A percentile compares a stretch with the other conserved stretches of the same genome.
These are phyloP conservation scores for Poeciliopsis infans DNA, from an alignment of 2,797 vertebrate species.

Conservation along the genomic window DNA sequence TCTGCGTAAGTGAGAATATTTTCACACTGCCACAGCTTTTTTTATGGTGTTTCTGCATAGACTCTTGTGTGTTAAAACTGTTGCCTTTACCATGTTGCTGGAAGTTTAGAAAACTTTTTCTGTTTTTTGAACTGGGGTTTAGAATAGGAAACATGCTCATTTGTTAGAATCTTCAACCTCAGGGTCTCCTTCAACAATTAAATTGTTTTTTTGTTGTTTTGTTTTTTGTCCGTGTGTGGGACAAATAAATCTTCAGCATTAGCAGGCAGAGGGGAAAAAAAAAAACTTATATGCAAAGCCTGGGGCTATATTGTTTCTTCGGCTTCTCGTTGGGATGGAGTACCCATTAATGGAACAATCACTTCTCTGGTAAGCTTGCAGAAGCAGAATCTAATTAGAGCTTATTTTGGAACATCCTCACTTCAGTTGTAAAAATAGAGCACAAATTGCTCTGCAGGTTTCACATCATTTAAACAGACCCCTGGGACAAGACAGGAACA, in stretches of 20 bases:
- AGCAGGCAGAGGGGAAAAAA: slow-evolving; percentile 1
- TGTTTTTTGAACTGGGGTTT: slow-evolving; percentile 28
- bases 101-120: neutral
- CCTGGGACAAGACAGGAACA: slow-evolving; percentile 28
- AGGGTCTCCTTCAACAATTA: slow-evolving; percentile 55
- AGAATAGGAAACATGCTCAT: slow-evolving; percentile 50
- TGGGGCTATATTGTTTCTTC: slow-evolving; percentile 53
- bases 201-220: slow-evolving; percentile 44
- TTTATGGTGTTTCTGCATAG: slow-evolving; percentile 55
- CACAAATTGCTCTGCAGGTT: slow-evolving; percentile 47
- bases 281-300: slow-evolving; percentile 35
- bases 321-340: slow-evolving; percentile 55
- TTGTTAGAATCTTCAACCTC: slow-evolving; percentile 54
- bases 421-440: slow-evolving; percentile 46
- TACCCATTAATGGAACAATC: slow-evolving; percentile 70
- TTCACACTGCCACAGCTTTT: slow-evolving; percentile 22
- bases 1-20: neutral
- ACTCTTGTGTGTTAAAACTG: slow-evolving; percentile 53
- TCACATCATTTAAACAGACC: slow-evolving; percentile 41
- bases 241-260: slow-evolving; percentile 58
- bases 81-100: slow-evolving; percentile 39
- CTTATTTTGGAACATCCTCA: slow-evolving; percentile 62
- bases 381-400: slow-evolving; percentile 68
- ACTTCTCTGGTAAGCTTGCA: slow-evolving; percentile 62
- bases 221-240: slow-evolving; percentile 11